Evolutionary conservation across 30 jellyfish, hydroid and myxozoan genomes (phyloP).

Genomic region (Aurelia aurita): DNA sequence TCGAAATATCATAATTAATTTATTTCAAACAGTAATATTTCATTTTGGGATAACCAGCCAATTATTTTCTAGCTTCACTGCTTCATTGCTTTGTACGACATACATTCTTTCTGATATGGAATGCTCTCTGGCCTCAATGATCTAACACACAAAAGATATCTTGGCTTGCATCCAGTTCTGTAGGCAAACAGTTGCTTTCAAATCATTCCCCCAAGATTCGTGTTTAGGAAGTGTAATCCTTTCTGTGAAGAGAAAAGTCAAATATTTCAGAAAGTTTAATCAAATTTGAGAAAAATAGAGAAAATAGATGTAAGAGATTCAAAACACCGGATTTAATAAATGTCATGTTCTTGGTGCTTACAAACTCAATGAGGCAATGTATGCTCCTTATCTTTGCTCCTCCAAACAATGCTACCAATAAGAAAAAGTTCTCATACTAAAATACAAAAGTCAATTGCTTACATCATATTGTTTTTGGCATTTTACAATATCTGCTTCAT

Average conservation of each 20-base stretch:
- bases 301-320: not conserved
- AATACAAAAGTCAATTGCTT: not conserved
- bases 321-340: no score
- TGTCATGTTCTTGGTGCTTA: no score
- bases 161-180: not conserved
- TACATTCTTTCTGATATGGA: no score
- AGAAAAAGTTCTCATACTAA: not conserved
- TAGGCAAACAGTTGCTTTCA: not conserved
- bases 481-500: conserved; percentile 2
- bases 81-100: no score
- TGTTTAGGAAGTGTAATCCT: conserved; percentile 34
- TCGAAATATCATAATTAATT: no score
- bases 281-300: not conserved
- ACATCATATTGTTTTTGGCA: conserved; percentile 43
- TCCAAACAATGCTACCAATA: not conserved
- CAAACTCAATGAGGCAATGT: not conserved
- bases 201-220: conserved; percentile 37
- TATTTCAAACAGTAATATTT: no score
- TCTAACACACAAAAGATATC: not conserved
- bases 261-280: not conserved
- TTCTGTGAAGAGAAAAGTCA: not conserved
- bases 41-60: no score
- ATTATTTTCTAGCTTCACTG: no score
- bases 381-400: not conserved
- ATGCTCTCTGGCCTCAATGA: no score